Evolutionary conservation across 2,113 vertebrate genomes (phyloP).

Genomic region (Microtus pennsylvanicus): DNA sequence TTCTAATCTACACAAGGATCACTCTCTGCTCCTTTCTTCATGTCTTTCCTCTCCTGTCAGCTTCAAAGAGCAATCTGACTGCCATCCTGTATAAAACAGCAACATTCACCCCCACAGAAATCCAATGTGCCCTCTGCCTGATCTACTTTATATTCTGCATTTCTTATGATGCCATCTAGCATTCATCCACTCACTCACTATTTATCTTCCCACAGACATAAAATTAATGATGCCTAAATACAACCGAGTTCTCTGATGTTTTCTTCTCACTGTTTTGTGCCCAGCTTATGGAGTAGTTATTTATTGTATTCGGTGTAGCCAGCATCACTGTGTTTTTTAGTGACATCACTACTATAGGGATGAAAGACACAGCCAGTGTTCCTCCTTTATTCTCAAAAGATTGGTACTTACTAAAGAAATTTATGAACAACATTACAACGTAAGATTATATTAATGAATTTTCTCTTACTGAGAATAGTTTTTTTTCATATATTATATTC

Average conservation of each 20-base stretch:
- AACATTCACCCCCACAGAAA: neutral
- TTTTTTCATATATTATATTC: neutral
- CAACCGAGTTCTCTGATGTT: neutral
- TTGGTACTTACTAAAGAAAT: neutral
- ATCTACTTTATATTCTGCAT: neutral
- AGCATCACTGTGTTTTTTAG: constrained; percentile 9
- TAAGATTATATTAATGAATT: neutral
- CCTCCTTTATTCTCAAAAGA: neutral
- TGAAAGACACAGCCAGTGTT: neutral
- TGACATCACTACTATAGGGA: neutral
- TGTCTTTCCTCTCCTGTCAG: constrained; percentile 13
- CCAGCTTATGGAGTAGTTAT: neutral
- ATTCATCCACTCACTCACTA: neutral
- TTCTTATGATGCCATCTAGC: neutral
- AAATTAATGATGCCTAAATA: neutral
- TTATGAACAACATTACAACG: neutral
- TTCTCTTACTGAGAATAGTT: neutral
- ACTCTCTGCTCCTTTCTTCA: neutral
- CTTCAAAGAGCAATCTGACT: neutral
- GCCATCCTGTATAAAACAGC: neutral
- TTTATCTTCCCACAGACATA: neutral
- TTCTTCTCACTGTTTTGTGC: neutral
- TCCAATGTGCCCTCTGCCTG: neutral
- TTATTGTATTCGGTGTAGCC: neutral
- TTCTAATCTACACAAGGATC: neutral